Percentiles rank a stretch among this genome's conserved stretches.
These are phyloP conservation scores for Poecilobothrus nobilitatus DNA, from an alignment of 2,888 invertebrate species.

Conservation along the genomic window DNA sequence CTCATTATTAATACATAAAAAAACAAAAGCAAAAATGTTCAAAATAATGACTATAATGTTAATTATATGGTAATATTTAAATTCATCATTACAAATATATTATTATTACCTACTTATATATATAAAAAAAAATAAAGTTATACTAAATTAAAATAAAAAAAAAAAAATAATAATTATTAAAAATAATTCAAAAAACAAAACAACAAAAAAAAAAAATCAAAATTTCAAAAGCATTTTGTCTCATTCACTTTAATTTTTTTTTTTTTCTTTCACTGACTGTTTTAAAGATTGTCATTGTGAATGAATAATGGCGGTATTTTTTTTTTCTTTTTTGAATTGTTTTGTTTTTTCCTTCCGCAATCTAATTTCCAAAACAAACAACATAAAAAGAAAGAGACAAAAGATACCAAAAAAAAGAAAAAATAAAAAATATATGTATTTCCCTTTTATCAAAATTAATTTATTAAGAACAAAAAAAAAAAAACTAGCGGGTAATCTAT, in stretches of 20 bases:
- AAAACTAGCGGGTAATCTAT: neutral
- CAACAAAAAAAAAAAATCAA: no score
- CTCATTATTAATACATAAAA: neutral
- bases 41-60: neutral
- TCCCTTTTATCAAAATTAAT: slow-evolving; percentile 4
- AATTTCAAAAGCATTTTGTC: neutral
- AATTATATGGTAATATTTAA: neutral
- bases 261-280: neutral
- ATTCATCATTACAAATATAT: neutral
- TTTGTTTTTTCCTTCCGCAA: neutral
- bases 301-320: neutral
- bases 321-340: neutral
- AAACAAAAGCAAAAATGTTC: neutral
- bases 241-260: neutral
- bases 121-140: neutral
- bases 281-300: neutral
- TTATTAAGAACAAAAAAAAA: neutral
- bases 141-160: neutral
- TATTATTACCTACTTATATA: no score
- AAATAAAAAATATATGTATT: neutral
- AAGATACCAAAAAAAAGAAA: no score
- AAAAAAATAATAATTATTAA: no score
- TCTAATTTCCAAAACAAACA: slow-evolving; percentile 4
- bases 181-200: no score
- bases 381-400: neutral